Evolutionary conservation across 2,113 vertebrate genomes (phyloP).

Genomic region (Lepisosteus osseus): DNA sequence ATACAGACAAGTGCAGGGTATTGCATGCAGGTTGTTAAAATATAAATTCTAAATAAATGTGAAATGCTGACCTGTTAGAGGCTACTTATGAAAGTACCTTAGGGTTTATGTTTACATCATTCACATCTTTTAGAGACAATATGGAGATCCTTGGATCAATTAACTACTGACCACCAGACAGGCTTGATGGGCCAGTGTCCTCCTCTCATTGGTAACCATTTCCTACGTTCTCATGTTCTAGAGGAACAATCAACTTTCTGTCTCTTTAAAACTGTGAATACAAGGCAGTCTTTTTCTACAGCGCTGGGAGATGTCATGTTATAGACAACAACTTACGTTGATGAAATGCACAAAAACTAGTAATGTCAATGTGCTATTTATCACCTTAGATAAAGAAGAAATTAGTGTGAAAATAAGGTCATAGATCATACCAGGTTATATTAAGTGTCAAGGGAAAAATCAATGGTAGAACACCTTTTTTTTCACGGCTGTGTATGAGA

Average conservation of each 20-base stretch:
- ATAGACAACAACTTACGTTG: slow-evolving; percentile 53
- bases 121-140: too few relatives aligned
- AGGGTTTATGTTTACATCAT: too few relatives aligned
- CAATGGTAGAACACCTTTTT: slow-evolving; percentile 48
- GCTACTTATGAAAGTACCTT: too few relatives aligned
- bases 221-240: too few relatives aligned
- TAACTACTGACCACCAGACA: too few relatives aligned
- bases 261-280: slow-evolving; percentile 35
- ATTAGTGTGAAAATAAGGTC: slow-evolving; percentile 77
- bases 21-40: too few relatives aligned
- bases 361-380: slow-evolving; percentile 75
- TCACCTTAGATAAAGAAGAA: slow-evolving; percentile 75
- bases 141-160: too few relatives aligned
- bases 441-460: slow-evolving; percentile 67
- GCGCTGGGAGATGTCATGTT: slow-evolving; percentile 50
- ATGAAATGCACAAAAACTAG: slow-evolving; percentile 56
- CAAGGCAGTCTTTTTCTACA: slow-evolving; percentile 36
- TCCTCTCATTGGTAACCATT: too few relatives aligned
- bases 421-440: slow-evolving; percentile 70
- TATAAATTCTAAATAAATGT: too few relatives aligned
- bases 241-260: not conserved
- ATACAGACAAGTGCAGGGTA: too few relatives aligned
- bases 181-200: too few relatives aligned
- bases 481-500: slow-evolving; percentile 43
- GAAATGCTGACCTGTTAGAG: too few relatives aligned